Evolutionary conservation across 2,888 invertebrate genomes (phyloP), one percentile per base, ranked within the genome.

Genomic region (Ectobius pallidus): DNA sequence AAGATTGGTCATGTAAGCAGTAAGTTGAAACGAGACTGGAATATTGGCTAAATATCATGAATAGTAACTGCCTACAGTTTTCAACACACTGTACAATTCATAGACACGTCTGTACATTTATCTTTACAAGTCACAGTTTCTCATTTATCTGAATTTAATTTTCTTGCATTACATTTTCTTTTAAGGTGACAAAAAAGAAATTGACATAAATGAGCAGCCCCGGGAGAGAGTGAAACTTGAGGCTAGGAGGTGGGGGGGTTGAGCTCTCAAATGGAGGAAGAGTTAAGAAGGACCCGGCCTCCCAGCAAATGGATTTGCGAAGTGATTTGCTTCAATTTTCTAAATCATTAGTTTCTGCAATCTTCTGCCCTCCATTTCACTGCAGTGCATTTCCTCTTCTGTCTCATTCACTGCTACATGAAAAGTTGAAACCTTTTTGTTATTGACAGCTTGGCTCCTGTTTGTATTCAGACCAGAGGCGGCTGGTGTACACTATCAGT

Each of bases 241-340:
- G 34, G 34, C 30, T 27, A 63, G 42, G 20, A 22, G 22, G 20
- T 39, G 22, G 27, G 39, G 11, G 42, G 25, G 39, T 18, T 2
- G 18, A 7, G 42, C 22, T 20, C 20, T 22, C 16, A 65, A 44
- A 44, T 25, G 39, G 9, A 27, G 46, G 27, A 46, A 46, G 65
- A 65, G 65, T 58, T 58, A 30, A 58, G 58, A 16, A 58, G 58
- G 25, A 30, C n/a, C 3, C 30, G 58, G 3, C 65, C 65, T 65
- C 46, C 65, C 65, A 65, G 46, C 65, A 65, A 65, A 65, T 65
- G 65, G 65, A 65, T 46, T 65, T 46, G 65, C 65, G 46, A 44
- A 65, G 65, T 65, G 65, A 65, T 65, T 65, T 65, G 65, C 65
- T 65, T 46, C 65, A 65, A 65, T 65, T 65, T 65, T 65, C 65